Conservation (phyloP, 2,888 invertebrate species). For the Oxycera nigricornis region DNA sequence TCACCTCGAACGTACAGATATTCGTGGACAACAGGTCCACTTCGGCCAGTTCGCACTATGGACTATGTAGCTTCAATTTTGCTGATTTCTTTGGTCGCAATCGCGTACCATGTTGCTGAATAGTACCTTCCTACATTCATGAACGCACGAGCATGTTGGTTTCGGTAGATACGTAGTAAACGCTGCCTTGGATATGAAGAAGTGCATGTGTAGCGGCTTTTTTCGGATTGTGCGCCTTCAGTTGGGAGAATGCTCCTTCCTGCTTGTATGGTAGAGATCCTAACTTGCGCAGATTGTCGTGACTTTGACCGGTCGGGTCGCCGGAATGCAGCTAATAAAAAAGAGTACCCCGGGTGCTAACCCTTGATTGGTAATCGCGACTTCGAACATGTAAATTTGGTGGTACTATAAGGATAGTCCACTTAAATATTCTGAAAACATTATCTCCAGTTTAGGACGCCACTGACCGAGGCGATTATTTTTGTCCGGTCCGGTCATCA, state of each 20-base stretch:
- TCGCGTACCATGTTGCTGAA: too few relatives aligned
- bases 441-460: too few relatives aligned
- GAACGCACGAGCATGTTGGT: not conserved
- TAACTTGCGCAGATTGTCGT: conserved; percentile 27
- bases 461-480: too few relatives aligned
- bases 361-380: not conserved
- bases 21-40: too few relatives aligned
- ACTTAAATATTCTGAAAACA: too few relatives aligned
- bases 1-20: too few relatives aligned
- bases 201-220: conserved; percentile 1
- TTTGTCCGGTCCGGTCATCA: too few relatives aligned
- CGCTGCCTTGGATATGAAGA: not conserved
- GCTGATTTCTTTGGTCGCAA: too few relatives aligned
- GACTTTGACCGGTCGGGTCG: not conserved
- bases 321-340: conserved; percentile 9
- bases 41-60: too few relatives aligned
- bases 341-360: not conserved
- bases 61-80: too few relatives aligned
- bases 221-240: conserved; percentile 22
- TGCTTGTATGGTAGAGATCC: conserved; percentile 1
- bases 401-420: too few relatives aligned
- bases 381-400: too few relatives aligned
- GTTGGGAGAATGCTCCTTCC: not conserved
- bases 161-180: not conserved
- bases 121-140: not conserved